Evolutionary conservation across 2,888 invertebrate genomes (phyloP), one percentile per base, ranked within the genome.

Genomic region (Cheiracanthium punctorium): DNA sequence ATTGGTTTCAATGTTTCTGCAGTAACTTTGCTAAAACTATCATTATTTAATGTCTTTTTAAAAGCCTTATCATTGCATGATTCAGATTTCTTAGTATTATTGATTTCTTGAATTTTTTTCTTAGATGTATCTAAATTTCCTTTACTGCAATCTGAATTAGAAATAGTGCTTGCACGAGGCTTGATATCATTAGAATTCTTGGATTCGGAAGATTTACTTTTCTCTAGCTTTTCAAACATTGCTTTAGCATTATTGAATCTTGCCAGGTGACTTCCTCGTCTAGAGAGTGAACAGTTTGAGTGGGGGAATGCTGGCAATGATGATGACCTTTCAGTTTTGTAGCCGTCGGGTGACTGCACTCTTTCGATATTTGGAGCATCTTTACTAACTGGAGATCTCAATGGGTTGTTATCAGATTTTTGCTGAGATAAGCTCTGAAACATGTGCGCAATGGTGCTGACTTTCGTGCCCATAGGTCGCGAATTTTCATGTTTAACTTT

Each of bases 191-290:
- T 75, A 32, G 82, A 30, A 37, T 70, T 77, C 70, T 72, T 87
- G 29, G 52, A 67, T 52, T 86, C 75, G 12, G 33, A 48, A 48
- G 30, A 65, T 71, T 82, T 88, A 52, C 28, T 86, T 71, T 86
- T 81, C 30, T 96, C 95, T 89, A 97, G 93, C 91, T 97, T 97
- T 92, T 97, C 97, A 92, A 97, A 97, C 81, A 97, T 93, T 64
- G 97, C 97, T 88, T 97, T 94, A 1, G 97, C 97, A 92, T 96
- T 96, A 92, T 97, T 97, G 67, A 90, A 90, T 32, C 90, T 77
- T 20, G 88, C 80, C 33, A 90, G 84, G 65, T 89, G 88, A 74
- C 89, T 89, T 71, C 89, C 89, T 28, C 89, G 82, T 32, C 89
- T 87, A n/a, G 88, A 85, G 48, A 88, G 73, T 0, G 84, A 81